A percentile compares a stretch with the other conserved stretches of the same genome.
These are phyloP conservation scores for Aquatica leii DNA, from an alignment of 2,888 invertebrate species.

Conservation along the genomic window DNA sequence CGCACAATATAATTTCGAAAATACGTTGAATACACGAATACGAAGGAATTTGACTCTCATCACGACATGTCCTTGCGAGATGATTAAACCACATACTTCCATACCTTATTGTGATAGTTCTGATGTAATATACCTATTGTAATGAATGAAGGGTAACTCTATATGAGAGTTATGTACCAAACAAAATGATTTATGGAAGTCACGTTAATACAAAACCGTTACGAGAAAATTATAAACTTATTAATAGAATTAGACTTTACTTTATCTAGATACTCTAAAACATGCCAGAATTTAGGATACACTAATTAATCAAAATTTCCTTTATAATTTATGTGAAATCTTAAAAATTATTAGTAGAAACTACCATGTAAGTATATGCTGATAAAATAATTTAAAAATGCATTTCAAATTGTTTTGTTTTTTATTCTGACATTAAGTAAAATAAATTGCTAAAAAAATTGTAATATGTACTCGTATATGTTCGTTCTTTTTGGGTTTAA, in stretches of 20 bases:
- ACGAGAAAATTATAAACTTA: constrained; percentile 12
- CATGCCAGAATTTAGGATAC: constrained; percentile 1
- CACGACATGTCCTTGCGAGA: constrained; percentile 43
- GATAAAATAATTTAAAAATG: no score
- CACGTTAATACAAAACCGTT: constrained; percentile 36
- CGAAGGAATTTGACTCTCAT: constrained; percentile 24
- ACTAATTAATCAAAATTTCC: constrained; percentile 3
- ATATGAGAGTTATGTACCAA: constrained; percentile 45
- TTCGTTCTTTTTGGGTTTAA: no score
- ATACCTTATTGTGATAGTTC: constrained; percentile 46
- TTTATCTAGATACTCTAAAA: background rate
- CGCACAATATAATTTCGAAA: background rate
- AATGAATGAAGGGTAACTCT: constrained; percentile 46
- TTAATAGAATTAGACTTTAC: constrained; percentile 10
- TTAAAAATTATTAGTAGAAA: no score
- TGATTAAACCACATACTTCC: constrained; percentile 47
- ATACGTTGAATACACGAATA: background rate
- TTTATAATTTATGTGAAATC: no score
- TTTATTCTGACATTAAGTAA: no score
- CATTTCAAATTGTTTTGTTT: no score
- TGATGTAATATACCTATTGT: constrained; percentile 37
- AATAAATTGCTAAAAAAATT: no score
- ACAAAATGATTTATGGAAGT: constrained; percentile 46
- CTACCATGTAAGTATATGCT: no score
- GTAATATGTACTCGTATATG: no score